Evolutionary conservation across 2,888 invertebrate genomes (phyloP).

Genomic region (Morinoia aosen): DNA sequence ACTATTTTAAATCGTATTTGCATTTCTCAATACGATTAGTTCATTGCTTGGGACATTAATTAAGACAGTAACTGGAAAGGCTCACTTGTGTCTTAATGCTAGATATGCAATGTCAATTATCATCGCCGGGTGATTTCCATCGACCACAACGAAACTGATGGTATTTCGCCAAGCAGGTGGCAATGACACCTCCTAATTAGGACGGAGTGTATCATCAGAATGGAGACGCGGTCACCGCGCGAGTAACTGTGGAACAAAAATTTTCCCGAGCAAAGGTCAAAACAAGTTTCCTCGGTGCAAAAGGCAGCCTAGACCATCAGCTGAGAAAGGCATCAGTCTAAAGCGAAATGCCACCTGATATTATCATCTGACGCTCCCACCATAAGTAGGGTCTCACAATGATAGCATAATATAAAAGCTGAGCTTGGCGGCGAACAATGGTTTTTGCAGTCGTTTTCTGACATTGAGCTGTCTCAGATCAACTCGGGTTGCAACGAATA

Average conservation of each 20-base stretch:
- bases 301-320: not conserved
- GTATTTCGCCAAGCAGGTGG: not conserved
- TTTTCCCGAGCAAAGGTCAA: not conserved
- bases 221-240: not conserved
- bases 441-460: not conserved
- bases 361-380: not conserved
- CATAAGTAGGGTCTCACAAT: not conserved
- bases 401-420: not conserved
- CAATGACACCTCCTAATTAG: not conserved
- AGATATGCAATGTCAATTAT: no score
- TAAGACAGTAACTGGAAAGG: no score
- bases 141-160: not conserved
- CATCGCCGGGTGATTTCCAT: no score
- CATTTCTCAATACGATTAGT: no score
- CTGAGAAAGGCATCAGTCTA: not conserved
- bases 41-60: no score
- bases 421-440: not conserved
- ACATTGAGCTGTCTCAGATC: not conserved
- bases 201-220: not conserved
- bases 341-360: not conserved
- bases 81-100: no score
- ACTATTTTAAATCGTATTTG: no score
- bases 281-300: not conserved
- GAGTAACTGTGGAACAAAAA: not conserved
- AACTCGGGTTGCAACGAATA: not conserved